These are phyloP conservation scores for Drosophila neutralis DNA, from an alignment of 2,888 invertebrate species.

Conservation along the genomic window DNA sequence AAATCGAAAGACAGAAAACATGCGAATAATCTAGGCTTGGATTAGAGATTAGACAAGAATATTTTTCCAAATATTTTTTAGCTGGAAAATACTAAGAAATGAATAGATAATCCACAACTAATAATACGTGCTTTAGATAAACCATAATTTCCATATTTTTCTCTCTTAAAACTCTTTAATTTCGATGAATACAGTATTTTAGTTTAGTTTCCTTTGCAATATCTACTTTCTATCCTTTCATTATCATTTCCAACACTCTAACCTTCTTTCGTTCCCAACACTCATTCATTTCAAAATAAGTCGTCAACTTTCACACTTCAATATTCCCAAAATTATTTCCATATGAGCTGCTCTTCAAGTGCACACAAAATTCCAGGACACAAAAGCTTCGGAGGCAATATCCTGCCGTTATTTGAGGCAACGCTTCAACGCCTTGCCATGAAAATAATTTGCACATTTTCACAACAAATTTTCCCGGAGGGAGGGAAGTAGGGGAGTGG, in stretches of 20 bases:
- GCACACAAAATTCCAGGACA: slow-evolving; percentile 12
- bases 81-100: neutral
- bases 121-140: neutral
- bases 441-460: slow-evolving; percentile 58
- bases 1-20: neutral
- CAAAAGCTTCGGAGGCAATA: slow-evolving; percentile 18
- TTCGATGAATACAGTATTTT: neutral
- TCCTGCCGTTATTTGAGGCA: slow-evolving; percentile 56
- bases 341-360: slow-evolving; percentile 45
- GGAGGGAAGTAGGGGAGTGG: neutral
- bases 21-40: neutral
- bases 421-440: slow-evolving; percentile 67
- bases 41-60: neutral
- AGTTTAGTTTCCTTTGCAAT: neutral
- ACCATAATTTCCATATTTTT: slow-evolving; percentile 6
- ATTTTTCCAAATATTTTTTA: neutral
- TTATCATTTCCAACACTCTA: neutral
- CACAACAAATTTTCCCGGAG: neutral
- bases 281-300: slow-evolving; percentile 1
- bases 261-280: slow-evolving; percentile 13
- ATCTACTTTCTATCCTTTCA: neutral
- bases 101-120: neutral
- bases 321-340: slow-evolving; percentile 41
- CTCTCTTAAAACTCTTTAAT: slow-evolving; percentile 18
- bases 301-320: slow-evolving; percentile 29